Conservation (phyloP, 2,888 invertebrate genomes). For the Apotomis turbidana region DNA sequence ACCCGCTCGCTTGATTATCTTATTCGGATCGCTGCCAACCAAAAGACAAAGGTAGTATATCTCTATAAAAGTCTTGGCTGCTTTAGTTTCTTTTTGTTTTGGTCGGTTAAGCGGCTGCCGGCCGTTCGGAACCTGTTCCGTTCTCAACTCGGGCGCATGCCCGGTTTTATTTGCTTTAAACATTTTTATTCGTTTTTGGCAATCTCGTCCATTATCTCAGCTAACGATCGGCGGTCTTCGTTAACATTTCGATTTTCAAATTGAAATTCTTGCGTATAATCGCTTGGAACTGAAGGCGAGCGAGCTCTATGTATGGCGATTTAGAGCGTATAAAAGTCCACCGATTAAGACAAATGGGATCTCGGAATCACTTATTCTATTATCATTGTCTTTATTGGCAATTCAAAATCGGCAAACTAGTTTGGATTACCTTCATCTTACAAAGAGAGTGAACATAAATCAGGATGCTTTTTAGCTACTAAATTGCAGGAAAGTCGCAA, state of each 20-base stretch:
- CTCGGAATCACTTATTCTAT: neutral
- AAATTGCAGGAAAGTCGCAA: no score
- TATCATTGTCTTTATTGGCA: neutral
- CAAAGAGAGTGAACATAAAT: no score
- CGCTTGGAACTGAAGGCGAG: constrained; percentile 43
- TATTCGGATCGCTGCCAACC: constrained; percentile 63
- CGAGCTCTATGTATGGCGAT: constrained; percentile 17
- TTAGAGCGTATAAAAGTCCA: constrained; percentile 21
- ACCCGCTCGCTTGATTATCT: constrained; percentile 77
- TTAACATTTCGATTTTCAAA: constrained; percentile 77
- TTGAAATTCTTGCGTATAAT: constrained; percentile 68
- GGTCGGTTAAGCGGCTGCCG: constrained; percentile 46
- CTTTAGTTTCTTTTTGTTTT: neutral
- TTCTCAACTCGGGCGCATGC: constrained; percentile 62
- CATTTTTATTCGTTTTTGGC: constrained; percentile 80
- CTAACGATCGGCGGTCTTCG: constrained; percentile 77
- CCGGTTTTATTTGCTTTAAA: constrained; percentile 80
- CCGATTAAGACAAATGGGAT: constrained; percentile 14
- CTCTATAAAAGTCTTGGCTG: neutral
- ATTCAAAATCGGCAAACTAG: neutral
- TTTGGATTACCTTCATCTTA: no score
- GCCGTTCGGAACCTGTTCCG: constrained; percentile 69
- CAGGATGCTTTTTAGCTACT: no score
- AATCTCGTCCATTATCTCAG: constrained; percentile 77
- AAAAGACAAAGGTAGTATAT: constrained; percentile 34